Base-by-base conservation (phyloP, 2,888 invertebrate species). In the Blastobasis lacticolella region DNA sequence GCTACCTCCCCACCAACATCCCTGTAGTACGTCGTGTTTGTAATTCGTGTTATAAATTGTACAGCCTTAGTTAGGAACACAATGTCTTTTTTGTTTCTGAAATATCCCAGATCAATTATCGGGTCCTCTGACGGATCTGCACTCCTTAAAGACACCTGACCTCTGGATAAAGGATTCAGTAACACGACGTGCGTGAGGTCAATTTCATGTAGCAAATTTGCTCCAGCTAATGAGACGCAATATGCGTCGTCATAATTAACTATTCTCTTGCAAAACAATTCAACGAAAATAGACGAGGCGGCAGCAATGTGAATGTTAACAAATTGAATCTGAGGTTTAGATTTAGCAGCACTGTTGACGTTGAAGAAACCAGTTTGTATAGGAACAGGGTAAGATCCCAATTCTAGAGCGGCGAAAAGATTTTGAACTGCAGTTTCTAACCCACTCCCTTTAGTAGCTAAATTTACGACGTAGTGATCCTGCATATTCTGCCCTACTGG, bases 101-200 rank as follows among this genome's bases (percentile, higher is more conserved):
- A 77, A 56, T 59, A 82, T 1, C 82, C 87, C 49, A 76, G 55
- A 52, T 78, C 67, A 54, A 86, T 79, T 2, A 75, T 45, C 0
- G 87, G 87, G 57, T 76, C 71, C 10, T 75, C 78, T 0, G 69
- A 57, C 5, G 81, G 78, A 61, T 85, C 64, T 5, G 46, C 66
- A 54, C 78, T 85, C 50, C 54, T 68, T 42, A 86, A 60, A 47
- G 55, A 73, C 0, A 86, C 74, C 63, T 67, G 61, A 6, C 85
- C 85, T 66, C 78, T 69, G 0, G 85, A 86, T 45, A 68, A 55
- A 5, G 81, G 80, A 60, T 85, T 82, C 48, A 86, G 51, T 5
- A 80, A 60, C 10, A 77, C 56, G 0, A 83, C 38, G 3, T 61
- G 45, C 1, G 63, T 61, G 10, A 65, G 49, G 52, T 81, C 75